A percentile compares a stretch with the other conserved stretches of the same genome.
phyloP scores from a whole-genome alignment of 2,888 invertebrate genomes.

The Frankliniella fusca region DNA sequence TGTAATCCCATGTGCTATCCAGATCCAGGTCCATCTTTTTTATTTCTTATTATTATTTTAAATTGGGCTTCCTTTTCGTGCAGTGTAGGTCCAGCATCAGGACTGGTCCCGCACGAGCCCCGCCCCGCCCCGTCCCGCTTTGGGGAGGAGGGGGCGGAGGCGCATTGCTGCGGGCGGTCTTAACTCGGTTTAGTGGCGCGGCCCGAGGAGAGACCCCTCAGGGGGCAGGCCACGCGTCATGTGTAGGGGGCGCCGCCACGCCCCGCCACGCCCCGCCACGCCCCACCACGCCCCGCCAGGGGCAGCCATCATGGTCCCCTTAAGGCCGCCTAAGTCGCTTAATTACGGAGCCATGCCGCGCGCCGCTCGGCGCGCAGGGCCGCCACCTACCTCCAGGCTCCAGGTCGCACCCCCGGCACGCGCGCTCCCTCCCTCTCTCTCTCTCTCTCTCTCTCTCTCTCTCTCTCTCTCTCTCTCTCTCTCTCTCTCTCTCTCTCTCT shows the following conservation, averaged over 20 bases:
- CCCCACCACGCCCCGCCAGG: neutral
- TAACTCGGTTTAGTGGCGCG: neutral
- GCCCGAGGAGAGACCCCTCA: neutral
- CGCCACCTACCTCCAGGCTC: neutral
- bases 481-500: neutral
- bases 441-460: neutral
- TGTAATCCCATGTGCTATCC: too few species aligned
- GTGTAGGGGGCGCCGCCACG: neutral
- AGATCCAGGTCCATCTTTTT: too few species aligned
- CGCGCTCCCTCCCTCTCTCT: neutral
- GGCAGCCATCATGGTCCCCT: neutral
- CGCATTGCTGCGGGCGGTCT: neutral
- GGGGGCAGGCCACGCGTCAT: neutral
- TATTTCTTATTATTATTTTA: too few species aligned
- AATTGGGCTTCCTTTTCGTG: too few species aligned
- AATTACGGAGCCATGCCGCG: neutral
- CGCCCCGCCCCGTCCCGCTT: neutral
- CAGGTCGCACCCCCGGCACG: too few species aligned
- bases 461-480: neutral
- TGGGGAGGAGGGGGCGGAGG: neutral
- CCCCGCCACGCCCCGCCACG: neutral
- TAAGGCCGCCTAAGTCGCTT: slow-evolving; percentile 21
- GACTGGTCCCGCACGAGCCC: neutral
- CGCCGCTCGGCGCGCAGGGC: neutral
- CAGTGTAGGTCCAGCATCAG: too few species aligned